phyloP scores from a whole-genome alignment of 2,797 vertebrate species.

The Schizothorax lantsangensis region DNA sequence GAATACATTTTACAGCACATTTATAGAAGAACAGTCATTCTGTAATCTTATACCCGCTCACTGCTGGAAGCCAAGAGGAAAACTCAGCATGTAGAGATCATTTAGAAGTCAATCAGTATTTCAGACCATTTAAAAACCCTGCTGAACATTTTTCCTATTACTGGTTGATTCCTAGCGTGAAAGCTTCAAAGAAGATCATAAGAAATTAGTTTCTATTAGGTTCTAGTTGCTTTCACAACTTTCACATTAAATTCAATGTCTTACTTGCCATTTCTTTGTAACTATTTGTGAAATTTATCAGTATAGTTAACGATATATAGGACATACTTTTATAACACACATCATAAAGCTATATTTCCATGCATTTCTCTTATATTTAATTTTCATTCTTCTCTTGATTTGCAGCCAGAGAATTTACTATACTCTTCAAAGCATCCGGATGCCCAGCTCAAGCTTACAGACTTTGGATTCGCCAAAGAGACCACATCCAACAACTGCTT shows the following conservation, averaged over 20 bases:
- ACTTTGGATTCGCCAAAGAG: conserved; percentile 93
- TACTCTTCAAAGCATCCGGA: conserved; percentile 87
- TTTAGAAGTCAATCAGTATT: neutral
- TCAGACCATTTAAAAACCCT: neutral
- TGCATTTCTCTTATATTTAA: neutral
- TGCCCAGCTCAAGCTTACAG: conserved; percentile 87
- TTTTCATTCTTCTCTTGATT: neutral
- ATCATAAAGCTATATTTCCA: neutral
- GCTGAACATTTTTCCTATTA: neutral
- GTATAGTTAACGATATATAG: neutral
- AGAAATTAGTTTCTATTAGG: neutral
- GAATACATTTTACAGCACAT: neutral
- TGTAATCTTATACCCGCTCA: neutral
- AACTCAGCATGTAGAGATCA: neutral
- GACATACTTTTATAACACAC: neutral
- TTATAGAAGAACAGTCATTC: neutral
- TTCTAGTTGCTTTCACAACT: neutral
- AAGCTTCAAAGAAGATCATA: neutral
- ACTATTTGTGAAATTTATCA: neutral
- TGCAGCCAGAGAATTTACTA: conserved; percentile 89
- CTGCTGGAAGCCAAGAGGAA: neutral
- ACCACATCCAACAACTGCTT: conserved; percentile 88
- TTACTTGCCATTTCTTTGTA: neutral
- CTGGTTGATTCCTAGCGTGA: neutral
- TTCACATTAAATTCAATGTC: neutral